Base-by-base conservation (phyloP, 2,113 vertebrate species). In the Scalopus aquaticus region DNA sequence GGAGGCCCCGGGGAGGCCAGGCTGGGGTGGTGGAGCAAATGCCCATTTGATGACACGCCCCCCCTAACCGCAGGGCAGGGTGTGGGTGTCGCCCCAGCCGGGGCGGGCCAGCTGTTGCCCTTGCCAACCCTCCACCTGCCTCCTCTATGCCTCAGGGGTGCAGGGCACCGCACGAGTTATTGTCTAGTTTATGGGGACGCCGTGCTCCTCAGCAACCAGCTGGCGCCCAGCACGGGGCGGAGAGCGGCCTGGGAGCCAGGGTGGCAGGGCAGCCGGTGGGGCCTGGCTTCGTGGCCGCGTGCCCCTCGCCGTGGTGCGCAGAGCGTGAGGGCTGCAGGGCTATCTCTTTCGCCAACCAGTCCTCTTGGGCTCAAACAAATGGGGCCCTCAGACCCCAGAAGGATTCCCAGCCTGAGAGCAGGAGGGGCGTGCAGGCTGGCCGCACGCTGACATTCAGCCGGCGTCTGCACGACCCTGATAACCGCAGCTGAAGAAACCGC, bases 1-100 rank as follows among this genome's bases (percentile, higher is more conserved):
- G n/a, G n/a, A n/a, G n/a, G n/a, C n/a, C n/a, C n/a, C n/a, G n/a
- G n/a, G n/a, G n/a, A n/a, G n/a, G n/a, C n/a, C n/a, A n/a, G n/a
- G n/a, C n/a, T n/a, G n/a, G n/a, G n/a, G n/a, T 88, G 73, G 90
- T 95, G 92, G 94, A 88, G 95, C 96, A 95, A 97, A 97, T 94
- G 81, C 81, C 95, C 54, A 81, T 95, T 97, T 96, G 95, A 92
- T 92, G 96, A 87, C 69, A 90, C 9, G 72, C 65, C 44, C 94
- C 92, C 90, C 95, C 89, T 93, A 81, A 81, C 72, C 76, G 73
- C 80, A 37, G 54, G 92, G 92, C 88, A 73, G 84, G 92, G 96
- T 32, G 77, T 91, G 93, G 93, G 74, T 83, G 44, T 83, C 93
- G 96, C 74, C 95, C 56, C 90, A 93, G 77, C 62, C 46, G 96